Base-by-base conservation (phyloP, 2,797 vertebrate species). In the Protosalanx chinensis region DNA sequence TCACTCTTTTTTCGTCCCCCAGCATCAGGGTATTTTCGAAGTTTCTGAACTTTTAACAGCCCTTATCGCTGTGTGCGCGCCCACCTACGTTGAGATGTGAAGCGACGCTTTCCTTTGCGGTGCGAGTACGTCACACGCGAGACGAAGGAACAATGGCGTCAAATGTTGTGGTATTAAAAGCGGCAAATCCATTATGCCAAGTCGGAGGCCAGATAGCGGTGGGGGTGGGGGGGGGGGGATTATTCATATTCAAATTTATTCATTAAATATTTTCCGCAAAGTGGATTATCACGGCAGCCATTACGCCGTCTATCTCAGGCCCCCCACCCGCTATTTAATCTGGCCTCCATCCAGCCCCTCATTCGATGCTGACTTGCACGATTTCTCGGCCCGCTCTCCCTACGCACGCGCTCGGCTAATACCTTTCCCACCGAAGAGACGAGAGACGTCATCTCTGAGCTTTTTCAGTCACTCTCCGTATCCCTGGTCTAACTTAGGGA, bases 211-310 rank as follows among this genome's bases (percentile, higher is more conserved):
- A 33, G 20, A 68, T 68, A 56, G 32, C 56, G 46, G 65, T 16
- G 29, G 30, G 35, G 5, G 1, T 7, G 51, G 8, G 15, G n/a
- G 10, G 13, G 23, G 20, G 15, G 10, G 16, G 27, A 30, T 46
- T 6, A 66, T 72, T 71, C 15, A 65, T 3, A 68, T 73, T 72
- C 27, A 61, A 67, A 49, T 66, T 3, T 51, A 61, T 61, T 67
- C 64, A 67, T 67, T 60, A 67, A 72, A 66, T 15, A 37, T 12
- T 66, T 29, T 15, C 49, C 18, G 56, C 33, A 66, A 33, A 72
- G 29, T 72, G 56, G 64, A 61, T 67, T 66, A 72, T 59, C 51
- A 12, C 27, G 30, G 49, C 20, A 23, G 46, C 60, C 41, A 10
- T 71, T 30, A 73, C 68, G 72, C 68, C 33, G 74, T 7, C 23